phyloP scores from a whole-genome alignment of 2,888 invertebrate species.

The Odiellus spinosus region DNA sequence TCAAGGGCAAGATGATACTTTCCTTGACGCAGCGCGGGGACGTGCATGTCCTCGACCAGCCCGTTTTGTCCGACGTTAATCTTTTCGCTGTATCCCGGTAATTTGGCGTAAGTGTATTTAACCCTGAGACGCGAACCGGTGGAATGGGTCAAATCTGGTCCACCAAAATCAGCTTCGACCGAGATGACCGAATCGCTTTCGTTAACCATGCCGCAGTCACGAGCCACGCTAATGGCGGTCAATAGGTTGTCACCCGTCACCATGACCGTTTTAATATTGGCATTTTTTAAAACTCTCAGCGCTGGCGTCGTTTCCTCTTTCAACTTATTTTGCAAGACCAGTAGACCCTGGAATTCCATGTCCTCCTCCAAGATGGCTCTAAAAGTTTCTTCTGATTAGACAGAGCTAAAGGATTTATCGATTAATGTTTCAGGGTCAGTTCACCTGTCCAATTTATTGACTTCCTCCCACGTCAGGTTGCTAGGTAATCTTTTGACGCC shows the following conservation, averaged over 20 bases:
- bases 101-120: constrained; percentile 17
- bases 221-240: constrained; percentile 81
- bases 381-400: too few relatives aligned
- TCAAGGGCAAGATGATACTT: constrained; percentile 32
- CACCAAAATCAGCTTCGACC: constrained; percentile 29
- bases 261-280: constrained; percentile 86
- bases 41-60: constrained; percentile 28
- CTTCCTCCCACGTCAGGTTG: constrained; percentile 15
- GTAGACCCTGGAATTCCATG: constrained; percentile 56
- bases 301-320: constrained; percentile 74
- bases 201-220: constrained; percentile 70
- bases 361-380: constrained; percentile 43
- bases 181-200: constrained; percentile 40
- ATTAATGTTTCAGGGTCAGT: too few relatives aligned
- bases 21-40: constrained; percentile 6
- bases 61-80: constrained; percentile 27
- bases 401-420: too few relatives aligned
- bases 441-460: constrained; percentile 1
- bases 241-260: constrained; percentile 62
- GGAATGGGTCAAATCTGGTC: not conserved
- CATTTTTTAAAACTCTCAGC: constrained; percentile 59
- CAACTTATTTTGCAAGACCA: constrained; percentile 85
- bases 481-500: constrained; percentile 31
- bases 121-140: constrained; percentile 5
- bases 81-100: constrained; percentile 18